Evolutionary conservation across 2,797 vertebrate genomes (phyloP), one percentile per base, ranked within the genome.

Genomic region (Melanotaenia maccullochi): DNA sequence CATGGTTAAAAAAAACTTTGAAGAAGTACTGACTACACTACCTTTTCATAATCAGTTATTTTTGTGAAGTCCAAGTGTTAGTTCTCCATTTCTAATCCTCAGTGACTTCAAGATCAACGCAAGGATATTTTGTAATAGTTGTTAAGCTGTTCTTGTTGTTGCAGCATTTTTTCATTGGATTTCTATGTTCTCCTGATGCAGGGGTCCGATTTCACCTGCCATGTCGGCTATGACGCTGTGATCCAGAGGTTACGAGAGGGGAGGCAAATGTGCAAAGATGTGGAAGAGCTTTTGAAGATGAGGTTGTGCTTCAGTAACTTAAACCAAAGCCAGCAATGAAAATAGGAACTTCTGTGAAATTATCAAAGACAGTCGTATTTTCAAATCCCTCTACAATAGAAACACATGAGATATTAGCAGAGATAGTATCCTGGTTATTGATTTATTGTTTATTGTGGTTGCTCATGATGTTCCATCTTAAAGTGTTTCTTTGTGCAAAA

Each of bases 231-330:
- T 0, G 96, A 98, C 3, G 81, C 91, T 0, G 72, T 99, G 4
- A 78, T 97, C 54, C 96, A 97, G 74, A 93, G 96, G 79, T 87
- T 99, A 49, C 83, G 91, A 56, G 97, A 99, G 0, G 98, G 98
- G 25, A 95, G 94, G 71, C 96, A 94, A 72, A 96, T 96, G 95
- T 97, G 97, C 93, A 99, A 98, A 89, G 97, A 99, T 3, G 87
- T 97, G 91, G 97, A 99, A 76, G 98, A 98, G 55, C 93, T 99
- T 75, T 93, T 99, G 49, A 96, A 95, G 78, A 96, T 98, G 93
- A 97, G 97, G 97, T 86, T 75, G 33, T 25, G 11, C 63, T 75
- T 62, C 24, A 40, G 2, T 3, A 44, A 7, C 11, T 38, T 6
- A 66, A 73, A 60, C 38, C 1, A 6, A 63, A 69, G 63, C 8